phyloP scores from a whole-genome alignment of 2,888 invertebrate species.

The Ochropleura plecta region DNA sequence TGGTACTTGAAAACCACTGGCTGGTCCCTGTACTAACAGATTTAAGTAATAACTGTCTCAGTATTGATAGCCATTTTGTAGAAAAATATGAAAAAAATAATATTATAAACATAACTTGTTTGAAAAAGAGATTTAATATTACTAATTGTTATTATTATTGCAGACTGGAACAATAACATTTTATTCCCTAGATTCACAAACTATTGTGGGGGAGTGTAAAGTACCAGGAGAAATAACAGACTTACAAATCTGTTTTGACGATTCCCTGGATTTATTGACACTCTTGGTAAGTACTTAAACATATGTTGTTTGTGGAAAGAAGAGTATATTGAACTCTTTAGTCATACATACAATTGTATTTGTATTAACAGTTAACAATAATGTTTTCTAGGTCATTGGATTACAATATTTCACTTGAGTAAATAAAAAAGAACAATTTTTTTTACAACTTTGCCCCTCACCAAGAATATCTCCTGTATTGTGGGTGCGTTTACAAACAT shows the following conservation, averaged over 20 bases:
- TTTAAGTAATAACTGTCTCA: background rate
- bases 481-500: too few relatives aligned
- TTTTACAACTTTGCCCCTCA: too few relatives aligned
- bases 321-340: conserved; percentile 15
- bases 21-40: background rate
- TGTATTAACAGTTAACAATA: background rate
- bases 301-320: background rate
- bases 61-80: background rate
- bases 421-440: background rate
- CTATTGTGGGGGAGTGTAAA: conserved; percentile 92
- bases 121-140: background rate
- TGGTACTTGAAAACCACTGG: too few relatives aligned
- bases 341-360: background rate
- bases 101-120: background rate
- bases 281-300: conserved; percentile 79
- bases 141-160: conserved; percentile 56
- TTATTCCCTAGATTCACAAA: conserved; percentile 93
- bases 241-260: conserved; percentile 93
- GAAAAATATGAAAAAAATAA: background rate
- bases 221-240: conserved; percentile 92
- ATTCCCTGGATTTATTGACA: conserved; percentile 91
- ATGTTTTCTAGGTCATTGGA: conserved; percentile 6
- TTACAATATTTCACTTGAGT: conserved; percentile 2
- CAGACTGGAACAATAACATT: conserved; percentile 92
- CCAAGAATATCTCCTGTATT: too few relatives aligned